phyloP scores from a whole-genome alignment of 2,113 vertebrate species.

The Thryonomys swinderianus region DNA sequence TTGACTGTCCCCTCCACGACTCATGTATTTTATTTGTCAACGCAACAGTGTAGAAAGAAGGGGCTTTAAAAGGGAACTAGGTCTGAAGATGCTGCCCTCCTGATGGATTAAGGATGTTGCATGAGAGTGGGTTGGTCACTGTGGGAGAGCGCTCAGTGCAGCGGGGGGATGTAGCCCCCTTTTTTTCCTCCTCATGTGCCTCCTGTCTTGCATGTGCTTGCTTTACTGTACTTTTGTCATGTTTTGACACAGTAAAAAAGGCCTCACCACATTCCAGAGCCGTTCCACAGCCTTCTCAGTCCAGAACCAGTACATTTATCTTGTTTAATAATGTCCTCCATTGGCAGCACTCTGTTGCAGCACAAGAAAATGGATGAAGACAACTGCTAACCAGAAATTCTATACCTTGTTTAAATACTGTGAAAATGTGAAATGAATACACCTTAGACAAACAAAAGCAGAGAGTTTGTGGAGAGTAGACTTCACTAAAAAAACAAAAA shows the following conservation, averaged over 20 bases:
- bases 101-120: not conserved
- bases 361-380: not conserved
- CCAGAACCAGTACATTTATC: not conserved
- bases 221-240: not conserved
- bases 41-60: not conserved
- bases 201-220: not conserved
- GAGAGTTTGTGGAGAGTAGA: not conserved
- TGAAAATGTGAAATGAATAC: not conserved
- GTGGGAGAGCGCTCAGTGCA: too few relatives aligned
- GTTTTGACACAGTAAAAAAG: not conserved
- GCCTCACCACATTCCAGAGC: not conserved
- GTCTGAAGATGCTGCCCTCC: not conserved
- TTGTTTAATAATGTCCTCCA: not conserved
- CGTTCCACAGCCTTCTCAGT: not conserved
- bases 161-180: too few relatives aligned
- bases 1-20: not conserved
- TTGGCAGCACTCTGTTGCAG: not conserved
- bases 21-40: not conserved
- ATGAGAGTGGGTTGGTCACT: not conserved
- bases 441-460: not conserved
- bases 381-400: not conserved
- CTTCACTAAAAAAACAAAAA: not conserved
- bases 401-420: not conserved
- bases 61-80: too few relatives aligned
- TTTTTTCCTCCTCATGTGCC: too few relatives aligned